Evolutionary conservation across 2,113 vertebrate genomes (phyloP).

Genomic region (Limanda limanda): DNA sequence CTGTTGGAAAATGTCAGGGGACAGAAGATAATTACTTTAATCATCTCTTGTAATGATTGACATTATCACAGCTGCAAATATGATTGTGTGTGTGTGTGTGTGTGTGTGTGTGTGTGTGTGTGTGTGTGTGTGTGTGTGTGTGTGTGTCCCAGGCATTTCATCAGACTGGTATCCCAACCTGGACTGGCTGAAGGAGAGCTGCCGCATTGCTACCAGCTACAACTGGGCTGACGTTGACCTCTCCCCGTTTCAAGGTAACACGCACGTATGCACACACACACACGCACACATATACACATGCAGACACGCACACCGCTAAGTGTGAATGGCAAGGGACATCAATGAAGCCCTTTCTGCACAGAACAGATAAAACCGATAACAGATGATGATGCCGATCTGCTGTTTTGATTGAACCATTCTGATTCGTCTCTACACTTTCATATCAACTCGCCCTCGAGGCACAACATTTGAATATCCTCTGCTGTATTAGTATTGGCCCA

Average conservation of each 20-base stretch:
- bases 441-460: constrained; percentile 56
- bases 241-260: constrained; percentile 89
- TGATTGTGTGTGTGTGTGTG: background rate
- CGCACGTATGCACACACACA: background rate
- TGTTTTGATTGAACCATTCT: constrained; percentile 62
- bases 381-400: constrained; percentile 51
- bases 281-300: too few relatives aligned
- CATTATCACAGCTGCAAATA: too few relatives aligned
- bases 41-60: too few relatives aligned
- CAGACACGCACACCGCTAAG: background rate
- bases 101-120: constrained; percentile 1
- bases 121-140: background rate
- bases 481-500: constrained; percentile 59
- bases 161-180: constrained; percentile 88
- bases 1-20: too few relatives aligned
- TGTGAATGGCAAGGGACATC: constrained; percentile 26
- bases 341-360: constrained; percentile 39
- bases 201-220: constrained; percentile 89
- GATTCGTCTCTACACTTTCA: constrained; percentile 51
- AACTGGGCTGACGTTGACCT: constrained; percentile 92
- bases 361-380: constrained; percentile 27
- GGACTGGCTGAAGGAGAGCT: constrained; percentile 91
- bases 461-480: constrained; percentile 53
- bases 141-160: constrained; percentile 50
- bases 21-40: too few relatives aligned